A percentile compares a stretch with the other conserved stretches of the same genome.
Evolutionary conservation across 2,113 vertebrate genomes (phyloP).

Genomic region (Aspidoscelis tigris): DNA sequence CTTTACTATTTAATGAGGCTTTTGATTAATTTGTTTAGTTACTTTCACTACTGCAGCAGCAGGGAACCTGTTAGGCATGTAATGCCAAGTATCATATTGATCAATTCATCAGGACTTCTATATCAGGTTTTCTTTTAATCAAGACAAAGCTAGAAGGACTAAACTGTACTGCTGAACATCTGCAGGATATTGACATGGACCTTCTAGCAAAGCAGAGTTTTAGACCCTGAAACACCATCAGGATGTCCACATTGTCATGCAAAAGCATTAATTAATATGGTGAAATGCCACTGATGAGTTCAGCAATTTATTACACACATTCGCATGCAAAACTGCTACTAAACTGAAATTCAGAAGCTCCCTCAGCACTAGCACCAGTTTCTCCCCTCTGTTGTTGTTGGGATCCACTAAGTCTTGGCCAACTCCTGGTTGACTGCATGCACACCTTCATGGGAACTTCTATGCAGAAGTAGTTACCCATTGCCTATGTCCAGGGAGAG

Average conservation of each 20-base stretch:
- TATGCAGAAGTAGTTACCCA: too few relatives aligned
- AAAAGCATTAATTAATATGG: not conserved
- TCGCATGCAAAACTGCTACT: too few relatives aligned
- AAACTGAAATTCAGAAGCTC: not conserved
- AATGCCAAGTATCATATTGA: not conserved
- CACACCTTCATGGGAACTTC: too few relatives aligned
- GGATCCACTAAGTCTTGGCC: too few relatives aligned
- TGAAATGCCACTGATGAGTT: not conserved
- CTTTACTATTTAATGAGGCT: constrained; percentile 35
- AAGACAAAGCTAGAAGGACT: not conserved
- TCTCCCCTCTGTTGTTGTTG: too few relatives aligned
- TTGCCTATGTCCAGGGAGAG: too few relatives aligned
- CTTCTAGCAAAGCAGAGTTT: not conserved
- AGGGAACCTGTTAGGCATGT: constrained; percentile 4
- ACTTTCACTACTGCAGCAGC: constrained; percentile 3
- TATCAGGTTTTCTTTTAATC: constrained; percentile 17
- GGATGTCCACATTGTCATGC: not conserved
- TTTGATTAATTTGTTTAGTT: constrained; percentile 41
- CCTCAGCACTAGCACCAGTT: too few relatives aligned
- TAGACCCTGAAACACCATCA: not conserved
- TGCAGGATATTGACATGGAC: not conserved
- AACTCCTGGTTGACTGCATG: too few relatives aligned
- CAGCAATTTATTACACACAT: too few relatives aligned
- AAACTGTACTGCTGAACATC: not conserved
- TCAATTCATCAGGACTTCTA: constrained; percentile 19